Evolutionary conservation across 2,113 vertebrate species (phyloP).

Genomic region (Cyanoderma ruficeps): DNA sequence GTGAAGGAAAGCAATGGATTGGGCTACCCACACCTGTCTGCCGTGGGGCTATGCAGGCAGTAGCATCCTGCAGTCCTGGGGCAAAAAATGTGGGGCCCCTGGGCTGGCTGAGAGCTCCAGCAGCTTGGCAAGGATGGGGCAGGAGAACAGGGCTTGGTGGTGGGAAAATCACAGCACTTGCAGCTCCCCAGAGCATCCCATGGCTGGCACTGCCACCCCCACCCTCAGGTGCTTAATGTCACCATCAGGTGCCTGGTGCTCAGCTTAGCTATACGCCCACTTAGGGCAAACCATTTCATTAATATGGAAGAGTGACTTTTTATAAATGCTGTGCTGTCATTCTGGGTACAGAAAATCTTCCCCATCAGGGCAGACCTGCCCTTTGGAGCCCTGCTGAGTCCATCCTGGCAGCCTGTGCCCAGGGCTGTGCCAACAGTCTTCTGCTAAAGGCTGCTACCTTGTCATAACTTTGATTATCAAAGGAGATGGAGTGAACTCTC

Average conservation of each 20-base stretch:
- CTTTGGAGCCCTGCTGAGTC: fast-evolving
- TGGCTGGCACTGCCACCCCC: not conserved
- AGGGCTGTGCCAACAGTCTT: not conserved
- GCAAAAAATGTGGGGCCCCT: not conserved
- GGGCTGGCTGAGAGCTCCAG: not conserved
- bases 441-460: not conserved
- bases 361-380: not conserved
- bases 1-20: not conserved
- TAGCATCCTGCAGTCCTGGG: not conserved
- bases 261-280: not conserved
- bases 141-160: not conserved
- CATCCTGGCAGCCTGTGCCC: not conserved
- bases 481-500: not conserved
- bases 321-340: not conserved
- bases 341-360: not conserved
- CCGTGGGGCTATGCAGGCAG: fast-evolving
- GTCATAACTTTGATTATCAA: not conserved
- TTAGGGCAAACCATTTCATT: not conserved
- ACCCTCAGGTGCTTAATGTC: not conserved
- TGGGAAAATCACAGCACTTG: not conserved
- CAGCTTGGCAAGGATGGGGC: not conserved
- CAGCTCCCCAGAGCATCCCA: not conserved
- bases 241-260: not conserved
- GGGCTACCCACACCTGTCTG: not conserved
- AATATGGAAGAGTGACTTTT: not conserved